A percentile compares a stretch with the other conserved stretches of the same genome.
Conservation (phyloP, 2,797 vertebrate genomes). For the Macropus fuliginosus region DNA sequence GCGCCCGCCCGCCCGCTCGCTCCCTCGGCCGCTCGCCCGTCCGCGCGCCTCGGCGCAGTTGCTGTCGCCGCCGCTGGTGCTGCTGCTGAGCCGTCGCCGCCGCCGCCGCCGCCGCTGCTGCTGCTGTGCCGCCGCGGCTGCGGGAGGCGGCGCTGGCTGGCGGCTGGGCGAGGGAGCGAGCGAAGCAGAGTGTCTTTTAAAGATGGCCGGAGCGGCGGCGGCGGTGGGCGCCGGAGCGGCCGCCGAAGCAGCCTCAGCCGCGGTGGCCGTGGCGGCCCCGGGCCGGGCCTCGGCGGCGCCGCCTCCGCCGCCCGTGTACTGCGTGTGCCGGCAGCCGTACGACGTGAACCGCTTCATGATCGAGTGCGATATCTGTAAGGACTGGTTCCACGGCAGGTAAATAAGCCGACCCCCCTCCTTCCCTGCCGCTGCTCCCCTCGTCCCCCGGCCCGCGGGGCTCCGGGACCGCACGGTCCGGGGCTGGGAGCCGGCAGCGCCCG, state of each 20-base stretch:
- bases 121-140: constrained; percentile 79
- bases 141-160: constrained; percentile 81
- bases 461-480: constrained; percentile 24
- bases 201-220: constrained; percentile 88
- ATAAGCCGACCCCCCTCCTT: constrained; percentile 66
- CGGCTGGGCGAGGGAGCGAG: constrained; percentile 76
- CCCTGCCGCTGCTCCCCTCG: constrained; percentile 26
- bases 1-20: constrained; percentile 49
- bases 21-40: neutral
- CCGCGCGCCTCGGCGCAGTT: constrained; percentile 69
- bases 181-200: constrained; percentile 85
- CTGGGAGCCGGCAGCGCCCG: neutral
- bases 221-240: constrained; percentile 83
- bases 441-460: neutral
- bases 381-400: constrained; percentile 99
- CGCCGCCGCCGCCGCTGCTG: constrained; percentile 64
- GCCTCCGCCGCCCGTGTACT: constrained; percentile 96
- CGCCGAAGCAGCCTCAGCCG: constrained; percentile 87
- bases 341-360: constrained; percentile 99
- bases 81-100: constrained; percentile 15
- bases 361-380: constrained; percentile 98
- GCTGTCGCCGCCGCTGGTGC: constrained; percentile 16
- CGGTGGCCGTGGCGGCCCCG: constrained; percentile 80
- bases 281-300: constrained; percentile 82
- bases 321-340: constrained; percentile 98